phyloP scores from a whole-genome alignment of 37 sponge, comb jelly and placozoan genomes.

The Aphrocallistes beatrix region DNA sequence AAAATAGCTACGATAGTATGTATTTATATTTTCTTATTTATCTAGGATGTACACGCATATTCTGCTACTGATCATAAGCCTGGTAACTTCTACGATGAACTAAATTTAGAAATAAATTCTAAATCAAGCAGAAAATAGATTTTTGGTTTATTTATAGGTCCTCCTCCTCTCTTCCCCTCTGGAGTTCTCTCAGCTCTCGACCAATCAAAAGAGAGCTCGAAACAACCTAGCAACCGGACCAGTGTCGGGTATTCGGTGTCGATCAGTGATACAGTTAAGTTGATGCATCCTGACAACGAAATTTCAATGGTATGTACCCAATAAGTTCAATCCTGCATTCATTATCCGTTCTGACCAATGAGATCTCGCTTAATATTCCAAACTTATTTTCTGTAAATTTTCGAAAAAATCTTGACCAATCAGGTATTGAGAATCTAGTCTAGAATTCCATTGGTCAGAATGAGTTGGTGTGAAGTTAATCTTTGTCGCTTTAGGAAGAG shows the following conservation, averaged over 20 bases:
- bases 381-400: too few species aligned
- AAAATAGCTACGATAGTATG: too few species aligned
- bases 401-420: too few species aligned
- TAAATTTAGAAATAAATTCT: not conserved
- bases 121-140: too few species aligned
- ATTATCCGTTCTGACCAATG: too few species aligned
- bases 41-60: not conserved
- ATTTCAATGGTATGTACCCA: slow-evolving; percentile 75
- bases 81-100: not conserved
- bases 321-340: too few species aligned
- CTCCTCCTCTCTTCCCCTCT: slow-evolving; percentile 10
- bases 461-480: too few species aligned
- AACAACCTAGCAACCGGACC: not conserved
- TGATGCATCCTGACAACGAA: slow-evolving; percentile 86
- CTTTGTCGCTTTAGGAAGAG: not conserved
- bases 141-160: not conserved
- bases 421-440: too few species aligned
- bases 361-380: too few species aligned
- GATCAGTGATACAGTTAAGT: not conserved
- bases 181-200: not conserved
- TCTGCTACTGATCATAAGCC: not conserved
- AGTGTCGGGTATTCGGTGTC: not conserved
- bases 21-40: not conserved
- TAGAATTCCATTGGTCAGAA: too few species aligned
- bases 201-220: not conserved